A percentile compares a stretch with the other conserved stretches of the same genome.
Evolutionary conservation across 2,113 vertebrate species (phyloP).

Genomic region (Cottus gobio): DNA sequence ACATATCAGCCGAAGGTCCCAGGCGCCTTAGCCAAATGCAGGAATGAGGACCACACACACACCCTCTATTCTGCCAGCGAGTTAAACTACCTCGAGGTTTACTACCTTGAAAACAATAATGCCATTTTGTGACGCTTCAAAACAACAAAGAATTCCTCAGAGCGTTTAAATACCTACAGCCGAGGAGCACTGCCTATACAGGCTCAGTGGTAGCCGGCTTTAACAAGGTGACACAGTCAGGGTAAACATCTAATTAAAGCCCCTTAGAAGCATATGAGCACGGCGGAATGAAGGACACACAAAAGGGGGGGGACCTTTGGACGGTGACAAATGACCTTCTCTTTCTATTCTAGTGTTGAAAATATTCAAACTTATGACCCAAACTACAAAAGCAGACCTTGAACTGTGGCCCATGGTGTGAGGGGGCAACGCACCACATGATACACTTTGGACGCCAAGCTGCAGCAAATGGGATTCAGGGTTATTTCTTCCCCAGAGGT

Average conservation of each 20-base stretch:
- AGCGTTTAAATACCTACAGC: constrained; percentile 29
- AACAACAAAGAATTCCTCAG: constrained; percentile 31
- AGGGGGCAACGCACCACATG: neutral
- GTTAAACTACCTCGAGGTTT: constrained; percentile 44
- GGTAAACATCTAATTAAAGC: constrained; percentile 54
- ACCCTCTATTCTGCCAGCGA: constrained; percentile 8
- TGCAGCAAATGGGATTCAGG: constrained; percentile 4
- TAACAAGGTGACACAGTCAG: constrained; percentile 37
- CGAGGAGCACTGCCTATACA: neutral
- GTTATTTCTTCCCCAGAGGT: neutral
- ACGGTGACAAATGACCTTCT: constrained; percentile 23
- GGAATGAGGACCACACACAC: constrained; percentile 73
- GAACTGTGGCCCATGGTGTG: neutral
- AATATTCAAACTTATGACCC: constrained; percentile 26
- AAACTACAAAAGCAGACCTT: constrained; percentile 21
- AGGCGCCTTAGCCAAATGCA: constrained; percentile 21
- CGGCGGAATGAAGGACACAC: constrained; percentile 13
- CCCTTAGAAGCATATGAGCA: constrained; percentile 8
- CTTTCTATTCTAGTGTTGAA: constrained; percentile 22
- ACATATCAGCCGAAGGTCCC: constrained; percentile 49
- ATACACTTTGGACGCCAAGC: constrained; percentile 3
- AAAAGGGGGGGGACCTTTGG: constrained; percentile 5
- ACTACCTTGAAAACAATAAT: constrained; percentile 50
- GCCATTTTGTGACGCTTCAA: constrained; percentile 28
- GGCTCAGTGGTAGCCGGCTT: constrained; percentile 11